Conservation (phyloP, 2,113 vertebrate genomes). For the Aegotheles bennettii region DNA sequence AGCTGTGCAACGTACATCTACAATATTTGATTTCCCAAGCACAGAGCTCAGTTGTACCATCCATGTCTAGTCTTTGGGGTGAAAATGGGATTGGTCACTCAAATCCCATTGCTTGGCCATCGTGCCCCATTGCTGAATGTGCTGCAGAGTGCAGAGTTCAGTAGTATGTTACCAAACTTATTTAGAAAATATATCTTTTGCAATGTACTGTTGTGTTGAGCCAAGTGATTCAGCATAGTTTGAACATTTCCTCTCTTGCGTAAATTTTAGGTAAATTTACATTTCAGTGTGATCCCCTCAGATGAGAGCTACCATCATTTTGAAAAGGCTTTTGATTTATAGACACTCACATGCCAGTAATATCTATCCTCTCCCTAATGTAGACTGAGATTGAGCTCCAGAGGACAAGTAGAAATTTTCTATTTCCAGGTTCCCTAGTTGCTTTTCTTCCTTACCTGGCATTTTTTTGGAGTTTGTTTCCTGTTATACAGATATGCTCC, state of each 20-base stretch:
- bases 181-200: neutral
- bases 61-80: neutral
- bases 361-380: neutral
- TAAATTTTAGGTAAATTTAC: neutral
- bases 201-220: neutral
- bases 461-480: neutral
- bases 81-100: neutral
- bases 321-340: neutral
- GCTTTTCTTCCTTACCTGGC: neutral
- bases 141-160: neutral
- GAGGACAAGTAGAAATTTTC: neutral
- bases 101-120: neutral
- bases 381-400: neutral
- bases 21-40: neutral
- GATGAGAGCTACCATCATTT: neutral
- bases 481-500: neutral
- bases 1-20: neutral
- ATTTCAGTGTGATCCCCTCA: neutral
- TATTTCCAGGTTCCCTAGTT: neutral
- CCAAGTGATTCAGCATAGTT: neutral
- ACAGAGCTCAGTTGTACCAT: neutral
- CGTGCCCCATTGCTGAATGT: accelerated
- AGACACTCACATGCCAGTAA: neutral
- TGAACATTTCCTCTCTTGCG: neutral
- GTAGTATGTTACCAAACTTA: neutral